These are phyloP conservation scores for Erinaceus europaeus DNA, from an alignment of 2,113 vertebrate genomes.

Conservation along the genomic window DNA sequence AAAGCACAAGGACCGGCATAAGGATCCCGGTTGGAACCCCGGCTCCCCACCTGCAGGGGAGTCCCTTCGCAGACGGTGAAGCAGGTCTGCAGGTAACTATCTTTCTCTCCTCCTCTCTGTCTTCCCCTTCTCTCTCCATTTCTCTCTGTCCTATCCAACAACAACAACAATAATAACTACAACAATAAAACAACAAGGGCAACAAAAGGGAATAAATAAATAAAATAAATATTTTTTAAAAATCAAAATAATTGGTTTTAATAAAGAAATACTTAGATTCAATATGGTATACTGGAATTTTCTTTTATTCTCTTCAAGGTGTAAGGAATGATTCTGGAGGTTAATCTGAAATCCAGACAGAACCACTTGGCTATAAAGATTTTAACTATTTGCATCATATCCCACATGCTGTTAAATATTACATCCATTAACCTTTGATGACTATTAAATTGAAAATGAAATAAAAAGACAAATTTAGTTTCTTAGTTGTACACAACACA, in stretches of 20 bases:
- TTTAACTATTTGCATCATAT: not conserved
- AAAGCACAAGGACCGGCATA: no score
- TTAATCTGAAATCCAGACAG: not conserved
- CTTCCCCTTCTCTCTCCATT: no score
- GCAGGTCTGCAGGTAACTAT: no score
- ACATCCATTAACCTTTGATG: no score
- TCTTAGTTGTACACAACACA: not conserved
- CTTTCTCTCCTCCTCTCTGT: no score
- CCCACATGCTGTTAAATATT: rapidly evolving
- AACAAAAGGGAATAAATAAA: not conserved
- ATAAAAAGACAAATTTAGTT: not conserved
- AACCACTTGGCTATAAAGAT: not conserved
- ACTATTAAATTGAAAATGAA: not conserved
- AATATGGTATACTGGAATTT: rapidly evolving
- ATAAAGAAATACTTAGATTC: no score
- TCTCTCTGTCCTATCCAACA: no score
- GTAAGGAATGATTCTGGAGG: not conserved
- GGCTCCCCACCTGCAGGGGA: no score
- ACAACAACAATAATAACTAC: no score
- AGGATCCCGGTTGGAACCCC: no score
- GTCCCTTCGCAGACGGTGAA: no score
- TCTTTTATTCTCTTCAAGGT: not conserved
- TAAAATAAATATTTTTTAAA: not conserved
- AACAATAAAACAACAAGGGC: no score
- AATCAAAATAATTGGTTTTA: not conserved